Evolutionary conservation across 2,888 invertebrate genomes (phyloP).

Genomic region (Ophraella communa): DNA sequence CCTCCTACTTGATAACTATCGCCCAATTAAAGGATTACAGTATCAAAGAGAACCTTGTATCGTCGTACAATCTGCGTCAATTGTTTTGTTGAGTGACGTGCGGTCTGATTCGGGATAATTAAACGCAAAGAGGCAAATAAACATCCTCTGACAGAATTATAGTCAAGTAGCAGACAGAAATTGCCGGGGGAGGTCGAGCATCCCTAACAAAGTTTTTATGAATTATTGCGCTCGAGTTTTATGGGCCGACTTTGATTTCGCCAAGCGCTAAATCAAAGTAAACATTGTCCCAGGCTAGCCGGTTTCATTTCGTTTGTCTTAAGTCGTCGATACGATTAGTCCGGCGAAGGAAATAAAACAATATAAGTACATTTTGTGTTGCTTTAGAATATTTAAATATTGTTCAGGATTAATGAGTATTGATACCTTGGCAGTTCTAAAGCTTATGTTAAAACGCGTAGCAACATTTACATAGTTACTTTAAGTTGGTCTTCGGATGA

Average conservation of each 20-base stretch:
- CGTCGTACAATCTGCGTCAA: constrained; percentile 33
- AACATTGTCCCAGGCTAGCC: too few relatives aligned
- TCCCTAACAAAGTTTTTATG: constrained; percentile 44
- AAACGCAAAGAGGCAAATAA: constrained; percentile 49
- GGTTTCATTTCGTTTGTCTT: neutral
- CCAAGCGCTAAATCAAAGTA: constrained; percentile 39
- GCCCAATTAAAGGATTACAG: constrained; percentile 7
- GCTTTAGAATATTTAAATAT: too few relatives aligned
- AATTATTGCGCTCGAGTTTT: constrained; percentile 43
- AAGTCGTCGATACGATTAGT: neutral
- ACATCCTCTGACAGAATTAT: constrained; percentile 44
- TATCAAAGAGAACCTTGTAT: neutral
- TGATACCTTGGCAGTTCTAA: too few relatives aligned
- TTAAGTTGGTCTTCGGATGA: too few relatives aligned
- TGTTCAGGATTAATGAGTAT: too few relatives aligned
- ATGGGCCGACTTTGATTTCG: constrained; percentile 42
- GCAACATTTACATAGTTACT: too few relatives aligned
- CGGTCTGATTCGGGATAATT: constrained; percentile 49
- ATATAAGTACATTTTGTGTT: too few relatives aligned
- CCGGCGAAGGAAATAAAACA: too few relatives aligned
- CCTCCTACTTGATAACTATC: neutral
- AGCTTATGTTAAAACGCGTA: too few relatives aligned
- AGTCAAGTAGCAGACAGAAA: constrained; percentile 51
- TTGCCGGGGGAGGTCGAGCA: constrained; percentile 42
- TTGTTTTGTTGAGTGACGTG: constrained; percentile 46